phyloP scores from a whole-genome alignment of 2,797 vertebrate genomes.

The Onychomys leucogaster region DNA sequence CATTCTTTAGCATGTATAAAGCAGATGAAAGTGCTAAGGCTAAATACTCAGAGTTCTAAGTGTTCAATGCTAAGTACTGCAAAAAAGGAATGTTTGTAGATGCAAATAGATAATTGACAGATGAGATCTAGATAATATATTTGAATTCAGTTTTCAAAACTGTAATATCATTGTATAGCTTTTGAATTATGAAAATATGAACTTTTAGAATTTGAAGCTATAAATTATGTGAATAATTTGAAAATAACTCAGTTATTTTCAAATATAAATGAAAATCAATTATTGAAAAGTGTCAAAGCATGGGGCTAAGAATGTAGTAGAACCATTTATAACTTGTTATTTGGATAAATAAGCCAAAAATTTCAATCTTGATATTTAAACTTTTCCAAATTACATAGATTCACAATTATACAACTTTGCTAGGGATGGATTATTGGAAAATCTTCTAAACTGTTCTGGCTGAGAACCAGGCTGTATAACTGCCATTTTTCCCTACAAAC shows the following conservation, averaged over 20 bases:
- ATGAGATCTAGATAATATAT: background rate
- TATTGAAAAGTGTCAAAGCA: background rate
- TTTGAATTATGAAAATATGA: background rate
- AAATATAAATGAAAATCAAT: background rate
- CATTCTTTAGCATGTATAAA: background rate
- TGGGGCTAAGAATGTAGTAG: background rate
- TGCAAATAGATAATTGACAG: background rate
- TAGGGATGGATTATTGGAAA: background rate
- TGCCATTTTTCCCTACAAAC: background rate
- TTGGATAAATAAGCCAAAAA: background rate
- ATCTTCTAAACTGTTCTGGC: background rate
- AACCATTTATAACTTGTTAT: background rate
- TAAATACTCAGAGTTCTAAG: too few relatives aligned
- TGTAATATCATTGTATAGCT: background rate
- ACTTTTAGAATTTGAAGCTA: background rate
- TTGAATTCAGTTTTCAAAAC: background rate
- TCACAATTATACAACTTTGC: background rate
- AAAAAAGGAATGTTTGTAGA: background rate
- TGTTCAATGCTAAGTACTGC: background rate
- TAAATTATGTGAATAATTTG: background rate
- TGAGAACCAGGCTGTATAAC: slow-evolving; percentile 15
- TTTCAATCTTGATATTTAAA: background rate
- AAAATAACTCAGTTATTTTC: background rate
- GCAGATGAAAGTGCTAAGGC: background rate
- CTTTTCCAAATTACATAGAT: background rate